Evolutionary conservation across 2,888 invertebrate species (phyloP), one percentile per base, ranked within the genome.

Genomic region (Heliconius sara): DNA sequence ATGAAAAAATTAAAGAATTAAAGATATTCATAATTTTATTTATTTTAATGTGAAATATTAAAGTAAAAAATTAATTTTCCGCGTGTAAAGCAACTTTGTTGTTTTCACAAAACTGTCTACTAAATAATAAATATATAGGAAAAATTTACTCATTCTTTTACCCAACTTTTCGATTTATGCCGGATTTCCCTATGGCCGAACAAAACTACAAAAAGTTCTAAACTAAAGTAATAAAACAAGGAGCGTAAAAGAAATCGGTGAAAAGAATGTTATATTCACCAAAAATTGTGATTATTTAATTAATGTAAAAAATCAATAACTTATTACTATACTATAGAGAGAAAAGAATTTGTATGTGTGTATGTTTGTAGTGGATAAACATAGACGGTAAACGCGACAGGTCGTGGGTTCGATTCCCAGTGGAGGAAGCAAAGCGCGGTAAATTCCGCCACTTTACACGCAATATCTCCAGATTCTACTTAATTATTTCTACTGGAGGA

Each of bases 221-320:
- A 66, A 66, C 75, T 65, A 47, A 65, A 47, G 47, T 66, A 75
- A 75, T 75, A 75, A 75, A 75, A 75, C 75, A 75, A 66, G 16
- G 47, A 75, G 43, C 39, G 43, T 66, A 66, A 75, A 73, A 73
- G 73, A 34, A 13, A 60, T 25, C 73, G 57, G n/a, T 34, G 34
- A n/a, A 73, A 57, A 57, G 13, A 57, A 73, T 34, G n/a, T 13
- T 30, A 30, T 22, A 57, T 57, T 72, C 30, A 52, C 71, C 4
- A 57, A 34, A 43, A 65, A 22, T 12, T 13, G 19, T 66, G 9
- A 19, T 27, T 7, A 13, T 70, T 22, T 16, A 70, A n/a, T 0
- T 47, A 16, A 70, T 13, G 1, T 1, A 13, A 4, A n/a, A 39
- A 7, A 57, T 22, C 7, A 7, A 57, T 57, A 22, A 47, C 34